Percentiles rank a stretch among this genome's conserved stretches.
phyloP scores from a whole-genome alignment of 1,140 invertebrate species.

The Leptinotarsa texana region DNA sequence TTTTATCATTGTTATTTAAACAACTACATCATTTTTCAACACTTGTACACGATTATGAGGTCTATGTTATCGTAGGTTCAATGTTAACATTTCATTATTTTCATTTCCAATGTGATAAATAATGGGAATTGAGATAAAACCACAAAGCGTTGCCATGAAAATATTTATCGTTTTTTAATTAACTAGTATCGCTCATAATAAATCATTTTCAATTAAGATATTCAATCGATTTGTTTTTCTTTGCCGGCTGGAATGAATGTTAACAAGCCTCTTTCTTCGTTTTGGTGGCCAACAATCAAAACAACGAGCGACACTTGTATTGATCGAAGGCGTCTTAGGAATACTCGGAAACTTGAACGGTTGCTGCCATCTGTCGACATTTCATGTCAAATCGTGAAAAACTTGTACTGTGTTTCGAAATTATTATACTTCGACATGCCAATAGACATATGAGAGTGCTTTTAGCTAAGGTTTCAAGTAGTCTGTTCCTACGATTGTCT shows the following conservation, averaged over 20 bases:
- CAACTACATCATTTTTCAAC: no score
- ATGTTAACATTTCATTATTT: not conserved
- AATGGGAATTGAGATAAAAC: not conserved
- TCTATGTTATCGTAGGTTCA: not conserved
- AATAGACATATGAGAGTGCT: no score
- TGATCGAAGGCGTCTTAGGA: slow-evolving; percentile 19
- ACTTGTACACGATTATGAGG: not conserved
- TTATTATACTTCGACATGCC: no score
- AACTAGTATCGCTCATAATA: not conserved
- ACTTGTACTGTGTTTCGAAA: no score
- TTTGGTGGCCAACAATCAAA: not conserved
- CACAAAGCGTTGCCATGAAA: not conserved
- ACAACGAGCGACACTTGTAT: slow-evolving; percentile 26
- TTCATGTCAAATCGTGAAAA: not conserved
- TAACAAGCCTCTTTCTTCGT: not conserved
- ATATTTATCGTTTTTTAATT: not conserved
- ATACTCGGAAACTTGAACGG: slow-evolving; percentile 6
- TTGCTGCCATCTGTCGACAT: slow-evolving; percentile 30
- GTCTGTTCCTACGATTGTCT: no score
- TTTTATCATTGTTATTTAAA: no score
- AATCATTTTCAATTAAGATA: not conserved
- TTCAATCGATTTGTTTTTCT: not conserved
- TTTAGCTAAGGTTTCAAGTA: no score
- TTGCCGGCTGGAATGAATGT: not conserved
- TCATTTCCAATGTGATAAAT: not conserved